These are phyloP conservation scores for Dendronephthya gigantea DNA, from an alignment of 64 coral and sea anemone genomes.

Conservation along the genomic window DNA sequence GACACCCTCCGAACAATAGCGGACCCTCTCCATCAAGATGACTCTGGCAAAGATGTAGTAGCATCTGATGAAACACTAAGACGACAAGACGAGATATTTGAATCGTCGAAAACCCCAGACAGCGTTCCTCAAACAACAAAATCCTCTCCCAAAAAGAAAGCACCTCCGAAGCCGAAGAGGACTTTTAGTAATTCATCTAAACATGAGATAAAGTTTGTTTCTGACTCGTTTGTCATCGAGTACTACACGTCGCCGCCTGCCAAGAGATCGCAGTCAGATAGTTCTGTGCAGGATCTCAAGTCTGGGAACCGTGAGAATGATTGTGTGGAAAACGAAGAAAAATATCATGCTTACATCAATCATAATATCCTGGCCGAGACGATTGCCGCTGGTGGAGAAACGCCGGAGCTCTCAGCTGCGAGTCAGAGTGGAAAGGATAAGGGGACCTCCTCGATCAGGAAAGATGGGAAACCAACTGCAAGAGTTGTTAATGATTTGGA, in stretches of 20 bases:
- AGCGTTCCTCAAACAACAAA: no score
- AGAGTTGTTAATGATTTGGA: background rate
- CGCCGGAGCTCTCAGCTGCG: background rate
- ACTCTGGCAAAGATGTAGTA: no score
- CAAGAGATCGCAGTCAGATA: background rate
- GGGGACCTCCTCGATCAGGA: no score
- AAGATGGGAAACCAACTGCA: background rate
- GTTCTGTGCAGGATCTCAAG: background rate
- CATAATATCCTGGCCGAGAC: background rate
- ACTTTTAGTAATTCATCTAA: background rate
- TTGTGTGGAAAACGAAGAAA: background rate
- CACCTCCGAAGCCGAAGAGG: constrained; percentile 3
- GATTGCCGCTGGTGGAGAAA: background rate
- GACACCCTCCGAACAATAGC: constrained; percentile 35
- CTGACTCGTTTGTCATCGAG: constrained; percentile 1
- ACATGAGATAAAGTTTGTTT: background rate
- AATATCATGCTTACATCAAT: background rate
- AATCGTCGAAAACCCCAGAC: no score
- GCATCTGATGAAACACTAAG: background rate
- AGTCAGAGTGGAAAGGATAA: no score
- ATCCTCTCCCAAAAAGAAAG: background rate
- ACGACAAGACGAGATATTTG: background rate
- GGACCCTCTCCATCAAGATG: background rate
- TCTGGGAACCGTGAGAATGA: background rate
- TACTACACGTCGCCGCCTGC: background rate